These are phyloP conservation scores for Platysteira castanea DNA, from an alignment of 2,113 vertebrate genomes.

Conservation along the genomic window DNA sequence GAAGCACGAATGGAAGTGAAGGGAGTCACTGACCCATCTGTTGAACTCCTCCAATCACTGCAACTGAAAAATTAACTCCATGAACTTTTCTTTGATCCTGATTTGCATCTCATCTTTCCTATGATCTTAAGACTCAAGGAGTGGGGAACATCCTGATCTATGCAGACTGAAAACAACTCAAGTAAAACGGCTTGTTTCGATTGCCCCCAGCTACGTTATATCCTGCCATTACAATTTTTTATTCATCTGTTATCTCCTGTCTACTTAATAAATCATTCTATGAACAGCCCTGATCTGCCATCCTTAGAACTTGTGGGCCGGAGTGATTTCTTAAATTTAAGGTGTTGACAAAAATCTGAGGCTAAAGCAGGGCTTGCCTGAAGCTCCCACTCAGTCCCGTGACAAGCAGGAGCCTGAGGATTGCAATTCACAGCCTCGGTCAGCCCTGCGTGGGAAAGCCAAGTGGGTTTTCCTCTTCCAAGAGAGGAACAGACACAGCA, in stretches of 20 bases:
- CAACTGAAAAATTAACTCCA: background rate
- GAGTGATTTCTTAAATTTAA: background rate
- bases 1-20: background rate
- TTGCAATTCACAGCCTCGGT: background rate
- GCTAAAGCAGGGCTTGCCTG: background rate
- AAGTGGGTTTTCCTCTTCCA: background rate
- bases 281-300: background rate
- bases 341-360: background rate
- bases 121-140: too few species aligned
- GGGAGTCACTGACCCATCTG: background rate
- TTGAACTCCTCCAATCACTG: background rate
- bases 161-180: background rate
- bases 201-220: accelerated
- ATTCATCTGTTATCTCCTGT: background rate
- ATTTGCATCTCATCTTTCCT: background rate
- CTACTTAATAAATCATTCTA: background rate
- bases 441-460: background rate
- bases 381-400: background rate
- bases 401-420: background rate
- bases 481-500: background rate
- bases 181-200: background rate
- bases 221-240: too few species aligned
- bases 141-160: too few species aligned
- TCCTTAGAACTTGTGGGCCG: background rate
- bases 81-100: background rate